Evolutionary conservation across 2,888 invertebrate genomes (phyloP), one percentile per base, ranked within the genome.

Genomic region (Thymelicus lineola): DNA sequence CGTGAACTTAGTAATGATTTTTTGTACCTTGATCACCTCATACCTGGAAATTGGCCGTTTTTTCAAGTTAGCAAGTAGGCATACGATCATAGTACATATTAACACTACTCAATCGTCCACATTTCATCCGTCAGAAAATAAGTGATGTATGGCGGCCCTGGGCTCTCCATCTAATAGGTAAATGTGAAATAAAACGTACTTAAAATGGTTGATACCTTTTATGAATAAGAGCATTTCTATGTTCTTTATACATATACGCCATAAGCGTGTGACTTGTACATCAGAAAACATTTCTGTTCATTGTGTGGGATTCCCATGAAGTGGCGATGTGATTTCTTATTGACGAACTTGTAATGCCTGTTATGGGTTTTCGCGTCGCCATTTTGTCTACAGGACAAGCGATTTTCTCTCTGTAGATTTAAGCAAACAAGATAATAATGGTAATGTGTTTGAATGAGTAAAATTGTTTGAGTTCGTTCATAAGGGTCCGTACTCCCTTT

Each of bases 291-390:
- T 65, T 57, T 53, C 57, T 42, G 55, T 65, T 65, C 65, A 45
- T 65, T 65, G 65, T 64, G 64, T 65, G 65, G 50, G 57, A 65
- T 57, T 46, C 57, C 57, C 62, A 68, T 68, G 68, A 62, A 68
- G 68, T 62, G 67, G 53, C 67, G 61, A 67, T 67, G 67, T 67
- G 67, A 67, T 67, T 67, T 67, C 67, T 67, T 67, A 67, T 67
- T 67, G 67, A 61, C 67, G 67, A 67, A 67, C 67, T 67, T 67
- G 61, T 67, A 67, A 67, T 67, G 67, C 55, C 35, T 67, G 67
- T 67, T 67, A 67, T 61, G 67, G 68, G 55, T 65, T 65, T 65
- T 57, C 45, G 62, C 68, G 67, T 53, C 68, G 68, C 68, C 68
- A 68, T 68, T 68, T 68, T 57, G 68, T 68, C 68, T 68, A 55